These are phyloP conservation scores for Nothobranchius furzeri DNA, from an alignment of 2,113 vertebrate genomes.

Conservation along the genomic window DNA sequence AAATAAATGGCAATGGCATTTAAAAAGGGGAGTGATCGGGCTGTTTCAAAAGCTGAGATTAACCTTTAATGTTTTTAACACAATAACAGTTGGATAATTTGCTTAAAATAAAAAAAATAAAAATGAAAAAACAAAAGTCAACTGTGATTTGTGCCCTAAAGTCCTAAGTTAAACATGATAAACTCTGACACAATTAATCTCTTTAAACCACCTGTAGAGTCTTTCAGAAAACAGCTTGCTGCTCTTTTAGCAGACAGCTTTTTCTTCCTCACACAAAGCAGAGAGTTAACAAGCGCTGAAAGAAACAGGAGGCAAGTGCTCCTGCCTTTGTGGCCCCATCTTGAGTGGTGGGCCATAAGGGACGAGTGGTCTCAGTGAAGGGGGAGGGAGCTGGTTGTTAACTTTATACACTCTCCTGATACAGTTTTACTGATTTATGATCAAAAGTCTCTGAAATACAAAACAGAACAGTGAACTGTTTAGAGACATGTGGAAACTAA, in stretches of 20 bases:
- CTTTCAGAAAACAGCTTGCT: slow-evolving; percentile 1
- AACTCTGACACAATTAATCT: not conserved
- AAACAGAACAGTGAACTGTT: too few species aligned
- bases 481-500: too few species aligned
- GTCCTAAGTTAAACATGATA: not conserved
- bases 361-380: not conserved
- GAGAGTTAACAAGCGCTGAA: not conserved
- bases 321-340: not conserved
- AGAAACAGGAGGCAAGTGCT: slow-evolving; percentile 11
- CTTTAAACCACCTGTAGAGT: slow-evolving; percentile 5
- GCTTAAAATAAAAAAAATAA: not conserved
- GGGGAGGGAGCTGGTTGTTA: not conserved
- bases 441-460: too few species aligned
- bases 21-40: not conserved
- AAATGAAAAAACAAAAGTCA: not conserved
- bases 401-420: not conserved
- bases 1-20: not conserved
- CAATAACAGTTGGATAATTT: not conserved
- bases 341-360: slow-evolving; percentile 26
- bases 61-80: too few species aligned
- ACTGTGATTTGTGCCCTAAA: not conserved
- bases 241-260: slow-evolving; percentile 1
- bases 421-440: not conserved
- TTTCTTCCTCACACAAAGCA: slow-evolving; percentile 14
- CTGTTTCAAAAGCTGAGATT: not conserved